Base-by-base conservation (phyloP, 2,113 vertebrate genomes). In the Todiramphus chloris region DNA sequence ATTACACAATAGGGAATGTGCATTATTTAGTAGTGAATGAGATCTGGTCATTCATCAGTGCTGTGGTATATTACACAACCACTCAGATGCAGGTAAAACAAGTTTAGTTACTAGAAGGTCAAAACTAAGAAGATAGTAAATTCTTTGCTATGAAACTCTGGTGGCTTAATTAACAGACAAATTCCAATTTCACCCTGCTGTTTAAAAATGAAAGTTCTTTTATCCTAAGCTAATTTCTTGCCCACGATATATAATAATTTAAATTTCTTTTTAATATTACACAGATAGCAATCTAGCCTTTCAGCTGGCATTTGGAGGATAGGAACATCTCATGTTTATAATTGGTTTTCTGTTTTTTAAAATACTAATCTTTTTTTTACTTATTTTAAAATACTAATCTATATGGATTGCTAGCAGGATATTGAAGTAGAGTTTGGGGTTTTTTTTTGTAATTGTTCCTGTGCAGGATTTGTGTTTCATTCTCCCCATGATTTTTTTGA, bases 151-250 rank as follows among this genome's bases (percentile, higher is more conserved):
- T 87, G 59, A 92, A 83, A 77, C 25, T 92, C 81, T 35, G 27
- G 33, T 70, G 27, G n/a, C 33, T 91, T 91, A 95, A 96, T 96
- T 76, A 88, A 91, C 33, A 73, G 78, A 48, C 44, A 94, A 75
- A 87, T 96, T 96, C 78, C 37, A 8, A 86, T 92, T 95, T 96
- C 76, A 87, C 35, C 56, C 74, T 53, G 62, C 43, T 79, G 56
- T 93, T 97, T 95, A 73, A 89, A 89, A 81, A 85, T 93, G 19
- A 35, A 88, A 94, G 25, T 74, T 41, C 37, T 97, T 97, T 96
- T 88, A 92, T 93, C 50, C 62, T 76, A 94, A 79, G 78, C 56
- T 85, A 83, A 87, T 93, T 95, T 94, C 53, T 95, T 95, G 43
- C 16, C 41, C 44, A 90, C 37, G 55, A 78, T 92, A 97, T 92